Evolutionary conservation across 1,140 invertebrate species (phyloP), one percentile per base, ranked within the genome.

Genomic region (Pomacea maculata): DNA sequence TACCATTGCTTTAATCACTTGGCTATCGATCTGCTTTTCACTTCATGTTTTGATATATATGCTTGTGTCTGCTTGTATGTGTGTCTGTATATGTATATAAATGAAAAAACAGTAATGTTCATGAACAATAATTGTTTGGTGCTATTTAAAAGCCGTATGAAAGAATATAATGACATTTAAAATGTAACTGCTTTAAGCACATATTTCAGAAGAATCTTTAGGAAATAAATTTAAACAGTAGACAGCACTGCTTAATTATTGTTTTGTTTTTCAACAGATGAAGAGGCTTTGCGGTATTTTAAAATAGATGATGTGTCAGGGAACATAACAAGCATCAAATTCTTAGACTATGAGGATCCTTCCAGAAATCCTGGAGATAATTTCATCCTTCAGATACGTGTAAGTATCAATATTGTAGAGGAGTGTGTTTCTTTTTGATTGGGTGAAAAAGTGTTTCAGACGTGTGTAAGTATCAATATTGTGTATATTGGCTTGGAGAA

Each of bases 311-410:
- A 55, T 15, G 65, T 29, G 10, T 73, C 57, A 55, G 85, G 83
- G 21, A 61, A 81, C 34, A 86, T 86, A 15, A 84, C 74, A 21
- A 86, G 84, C 65, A 84, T 67, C 9, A 78, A 80, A 15, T 11
- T 70, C 2, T 65, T 87, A 15, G 85, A 87, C 68, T 76, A 84
- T 14, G 86, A 87, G 55, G 71, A 80, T 78, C 52, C 75, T 75
- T 34, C 17, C 21, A 29, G 68, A 15, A 81, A n/a, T 55, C 54
- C 73, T 19, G 73, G 73, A 19, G 25, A 75, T 17, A 55, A 75
- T 25, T 75, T 75, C 10, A 75, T 55, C 14, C 55, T 75, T 54
- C 52, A 75, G 25, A 57, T 75, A 19, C 73, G 73, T 10, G 73
- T 75, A n/a, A 70, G 67, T 70, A 25, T 12, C 29, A 15, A 11